These are phyloP conservation scores for Callaeas wilsoni DNA, from an alignment of 2,113 vertebrate species.

Conservation along the genomic window DNA sequence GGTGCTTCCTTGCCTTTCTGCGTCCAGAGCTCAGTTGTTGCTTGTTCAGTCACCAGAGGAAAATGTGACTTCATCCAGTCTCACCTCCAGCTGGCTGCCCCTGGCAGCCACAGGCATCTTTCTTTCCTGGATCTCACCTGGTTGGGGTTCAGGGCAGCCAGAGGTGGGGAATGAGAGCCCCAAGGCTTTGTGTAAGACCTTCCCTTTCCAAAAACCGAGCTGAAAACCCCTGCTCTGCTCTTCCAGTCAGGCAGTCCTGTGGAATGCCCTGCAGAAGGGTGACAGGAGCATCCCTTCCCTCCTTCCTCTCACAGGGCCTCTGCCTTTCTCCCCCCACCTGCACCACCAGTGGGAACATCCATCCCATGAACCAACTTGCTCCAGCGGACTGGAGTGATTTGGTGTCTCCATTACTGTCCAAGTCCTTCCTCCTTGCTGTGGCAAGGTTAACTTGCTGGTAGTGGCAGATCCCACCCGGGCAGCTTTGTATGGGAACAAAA, in stretches of 20 bases:
- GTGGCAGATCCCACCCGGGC: accelerated
- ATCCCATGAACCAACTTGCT: background rate
- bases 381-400: background rate
- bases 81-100: background rate
- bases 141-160: background rate
- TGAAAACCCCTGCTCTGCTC: background rate
- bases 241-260: background rate
- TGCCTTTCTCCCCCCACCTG: background rate
- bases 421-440: background rate
- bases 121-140: background rate
- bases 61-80: conserved; percentile 39
- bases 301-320: background rate
- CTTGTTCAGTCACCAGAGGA: conserved; percentile 23
- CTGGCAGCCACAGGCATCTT: background rate
- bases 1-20: background rate
- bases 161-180: background rate
- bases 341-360: background rate
- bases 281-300: background rate
- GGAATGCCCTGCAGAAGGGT: background rate
- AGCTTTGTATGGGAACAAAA: background rate
- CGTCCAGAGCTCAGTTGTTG: background rate
- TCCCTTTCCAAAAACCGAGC: background rate
- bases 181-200: background rate
- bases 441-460: background rate
- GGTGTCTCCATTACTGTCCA: background rate